Base-by-base conservation (phyloP, 2,888 invertebrate genomes). In the Mayetiola destructor region DNA sequence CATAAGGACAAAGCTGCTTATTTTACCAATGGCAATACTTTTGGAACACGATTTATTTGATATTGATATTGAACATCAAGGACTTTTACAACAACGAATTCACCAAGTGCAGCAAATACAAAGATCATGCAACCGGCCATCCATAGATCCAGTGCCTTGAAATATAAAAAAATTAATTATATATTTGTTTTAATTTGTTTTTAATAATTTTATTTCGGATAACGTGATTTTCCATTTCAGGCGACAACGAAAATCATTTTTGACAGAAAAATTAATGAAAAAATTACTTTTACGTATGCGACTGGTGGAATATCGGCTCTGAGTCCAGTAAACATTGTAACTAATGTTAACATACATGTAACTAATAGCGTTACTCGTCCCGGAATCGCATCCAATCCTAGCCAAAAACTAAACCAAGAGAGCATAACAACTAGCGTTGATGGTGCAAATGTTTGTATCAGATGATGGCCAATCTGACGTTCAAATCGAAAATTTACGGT, bases 101-200 rank as follows among this genome's bases (percentile, higher is more conserved):
- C 89, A 18, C 81, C 84, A 20, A 89, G 73, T 0, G 89, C 86
- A 0, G 86, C 85, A 66, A 89, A 89, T 3, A 88, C 88, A 60
- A 88, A 88, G 64, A 87, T 79, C 86, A 89, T 88, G 65, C 89
- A 89, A 5, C 85, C 86, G 4, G 88, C 87, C 88, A 89, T 88
- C 89, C 89, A 89, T 10, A 88, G 74, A 68, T 88, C 88, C 39
- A 88, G 71, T 2, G 88, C 87, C 88, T 87, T 67, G 52, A 69
- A 39, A 56, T 40, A n/a, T n/a, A n/a, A n/a, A n/a, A n/a, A n/a
- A n/a, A n/a, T 12, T 58, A 59, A 37, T 48, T 18, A 53, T 16
- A 55, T 48, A 59, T 42, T 56, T 4, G n/a, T 42, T 14, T n/a
- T n/a, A n/a, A n/a, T n/a, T n/a, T n/a, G n/a, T n/a, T n/a, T n/a